A percentile compares a stretch with the other conserved stretches of the same genome.
phyloP scores from a whole-genome alignment of 2,113 vertebrate species.

The Dasypus novemcinctus region DNA sequence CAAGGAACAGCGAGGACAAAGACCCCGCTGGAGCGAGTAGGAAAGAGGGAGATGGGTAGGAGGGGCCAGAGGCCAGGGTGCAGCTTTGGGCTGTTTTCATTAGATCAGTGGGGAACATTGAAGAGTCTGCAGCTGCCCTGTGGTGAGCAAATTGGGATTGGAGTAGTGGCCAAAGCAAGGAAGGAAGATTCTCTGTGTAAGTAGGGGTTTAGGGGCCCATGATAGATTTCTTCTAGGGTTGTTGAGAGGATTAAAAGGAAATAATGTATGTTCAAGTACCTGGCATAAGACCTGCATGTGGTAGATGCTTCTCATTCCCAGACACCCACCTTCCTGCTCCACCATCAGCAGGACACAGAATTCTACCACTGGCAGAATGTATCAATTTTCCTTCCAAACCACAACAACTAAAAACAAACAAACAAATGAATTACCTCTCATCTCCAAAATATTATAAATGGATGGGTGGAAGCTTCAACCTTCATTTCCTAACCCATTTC shows the following conservation, averaged over 20 bases:
- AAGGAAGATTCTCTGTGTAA: background rate
- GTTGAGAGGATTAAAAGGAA: too few relatives aligned
- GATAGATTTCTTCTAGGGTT: background rate
- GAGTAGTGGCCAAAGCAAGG: background rate
- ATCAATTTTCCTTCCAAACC: background rate
- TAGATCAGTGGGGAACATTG: background rate
- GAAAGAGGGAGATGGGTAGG: background rate
- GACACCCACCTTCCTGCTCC: background rate
- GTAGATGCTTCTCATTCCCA: background rate
- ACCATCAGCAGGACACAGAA: background rate
- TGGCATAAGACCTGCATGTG: background rate
- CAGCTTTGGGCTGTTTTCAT: background rate
- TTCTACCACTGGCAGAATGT: background rate
- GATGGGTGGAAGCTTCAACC: too few relatives aligned
- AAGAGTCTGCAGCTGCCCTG: too few relatives aligned
- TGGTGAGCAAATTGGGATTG: too few relatives aligned
- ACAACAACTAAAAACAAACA: background rate
- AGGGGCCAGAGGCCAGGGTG: background rate
- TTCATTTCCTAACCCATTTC: background rate
- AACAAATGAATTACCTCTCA: background rate
- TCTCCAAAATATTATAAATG: background rate
- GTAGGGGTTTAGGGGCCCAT: background rate
- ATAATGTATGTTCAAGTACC: background rate
- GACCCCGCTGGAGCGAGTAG: background rate
- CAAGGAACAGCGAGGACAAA: background rate